Evolutionary conservation across 2,888 invertebrate genomes (phyloP), one percentile per base, ranked within the genome.

Genomic region (Drosophila helvetica): DNA sequence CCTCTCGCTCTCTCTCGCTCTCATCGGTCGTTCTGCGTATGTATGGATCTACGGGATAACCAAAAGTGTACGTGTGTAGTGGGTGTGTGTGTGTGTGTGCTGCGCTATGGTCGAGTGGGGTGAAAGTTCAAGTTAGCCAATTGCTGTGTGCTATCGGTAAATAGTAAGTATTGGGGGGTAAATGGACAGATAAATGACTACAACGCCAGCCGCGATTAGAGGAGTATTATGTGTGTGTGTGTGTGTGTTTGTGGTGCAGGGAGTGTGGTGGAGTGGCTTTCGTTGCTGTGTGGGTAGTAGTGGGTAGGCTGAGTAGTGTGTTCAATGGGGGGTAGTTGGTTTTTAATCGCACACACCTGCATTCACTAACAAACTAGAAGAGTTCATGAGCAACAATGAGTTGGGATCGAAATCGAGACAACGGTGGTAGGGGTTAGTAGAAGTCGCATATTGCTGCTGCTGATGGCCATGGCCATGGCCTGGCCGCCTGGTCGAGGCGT

Each of bases 381-480:
- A 89, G 84, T 90, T 90, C 90, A 90, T 91, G 90, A 90, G 85
- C 90, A 90, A 90, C 90, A 90, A 90, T 90, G 90, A 90, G 81
- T 90, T 90, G 88, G 90, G 90, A 88, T 90, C 91, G 89, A 88
- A 86, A 73, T 81, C 91, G 89, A 88, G 85, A 84, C 74, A 84
- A 89, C 90, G 89, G 84, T 89, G 85, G 38, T 38, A 38, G 80
- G 84, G 80, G 86, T 87, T 77, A 79, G 76, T 74, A 77, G 72
- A 83, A 90, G 74, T 93, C 79, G 81, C 80, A 93, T 82, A 91
- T 91, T 85, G 89, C 75, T 86, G 91, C 89, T 90, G 89, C 74
- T 82, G 91, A 86, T 89, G 22, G 22, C 22, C 22, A 22, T 22
- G 22, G 22, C 22, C 22, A 22, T 22, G 90, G 85, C 90, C 90